phyloP scores from a whole-genome alignment of 2,888 invertebrate genomes.

The Sacculina carcini region DNA sequence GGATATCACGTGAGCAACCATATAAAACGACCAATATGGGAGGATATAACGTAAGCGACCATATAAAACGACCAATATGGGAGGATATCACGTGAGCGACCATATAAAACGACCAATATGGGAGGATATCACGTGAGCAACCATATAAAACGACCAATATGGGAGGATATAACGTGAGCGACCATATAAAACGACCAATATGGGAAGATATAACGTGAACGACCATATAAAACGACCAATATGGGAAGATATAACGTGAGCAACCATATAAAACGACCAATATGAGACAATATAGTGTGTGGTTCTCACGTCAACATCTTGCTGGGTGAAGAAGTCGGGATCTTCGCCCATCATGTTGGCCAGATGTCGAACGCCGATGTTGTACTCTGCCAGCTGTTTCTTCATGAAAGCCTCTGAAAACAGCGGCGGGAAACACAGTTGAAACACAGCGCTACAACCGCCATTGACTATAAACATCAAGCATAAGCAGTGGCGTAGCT shows the following conservation, averaged over 20 bases:
- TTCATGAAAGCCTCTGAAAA: constrained; percentile 46
- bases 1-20: no score
- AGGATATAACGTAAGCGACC: no score
- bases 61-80: no score
- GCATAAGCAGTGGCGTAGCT: no score
- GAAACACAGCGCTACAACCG: no score
- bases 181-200: background rate
- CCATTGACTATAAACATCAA: no score
- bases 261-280: background rate
- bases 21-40: no score
- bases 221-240: background rate
- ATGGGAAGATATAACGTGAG: background rate
- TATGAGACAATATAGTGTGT: no score
- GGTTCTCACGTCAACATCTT: constrained; percentile 46
- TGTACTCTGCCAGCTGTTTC: constrained; percentile 46
- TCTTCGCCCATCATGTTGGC: constrained; percentile 98
- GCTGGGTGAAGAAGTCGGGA: constrained; percentile 59
- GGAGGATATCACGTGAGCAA: background rate
- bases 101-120: no score
- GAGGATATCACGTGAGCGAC: no score
- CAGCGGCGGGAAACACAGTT: no score
- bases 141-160: background rate
- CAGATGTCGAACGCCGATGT: constrained; percentile 76
- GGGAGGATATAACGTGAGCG: background rate
- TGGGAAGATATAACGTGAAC: background rate